Base-by-base conservation (phyloP, 2,113 vertebrate genomes). In the Myxocyprinus asiaticus region DNA sequence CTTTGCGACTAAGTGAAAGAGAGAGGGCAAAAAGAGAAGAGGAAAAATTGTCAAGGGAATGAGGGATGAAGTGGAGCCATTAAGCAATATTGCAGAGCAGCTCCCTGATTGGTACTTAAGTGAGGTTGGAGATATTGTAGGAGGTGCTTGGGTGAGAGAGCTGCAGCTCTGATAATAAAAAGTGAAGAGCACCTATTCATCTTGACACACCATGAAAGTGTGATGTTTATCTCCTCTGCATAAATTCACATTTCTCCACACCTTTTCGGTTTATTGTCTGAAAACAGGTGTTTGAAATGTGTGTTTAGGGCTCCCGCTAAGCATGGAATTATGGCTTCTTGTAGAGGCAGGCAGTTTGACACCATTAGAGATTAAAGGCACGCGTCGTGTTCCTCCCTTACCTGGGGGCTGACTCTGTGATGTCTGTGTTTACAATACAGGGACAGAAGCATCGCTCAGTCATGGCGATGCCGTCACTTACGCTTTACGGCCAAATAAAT, bases 341-440 rank as follows among this genome's bases (percentile, higher is more conserved):
- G 44, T 69, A 72, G 65, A 76, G 56, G 43, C 50, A 47, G 56
- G 63, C 68, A 76, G 77, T 61, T 73, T 75, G 77, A 68, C 81
- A 79, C 58, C 58, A 62, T 48, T 55, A 69, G 58, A 69, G 77
- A 83, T 76, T 76, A 83, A 70, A 64, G 59, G 65, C 43, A 22
- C 2, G 12, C 53, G 58, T 79, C 33, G 5, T 56, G 66, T 58
- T 58, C 48, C 15, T 63, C 56, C 11, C 65, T 51, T 76, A 58
- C 73, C 72, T 2, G 3, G 14, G 79, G 65, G 58, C 74, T 8
- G 56, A 76, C 80, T 70, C 70, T 68, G 69, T 68, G 45, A 65
- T 59, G 62, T 70, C 67, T 70, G 68, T 78, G 67, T 82, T 73
- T 73, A 79, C 69, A 71, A 72, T 48, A 71, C 67, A 55, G 15